Base-by-base conservation (phyloP, 1,140 invertebrate species). In the Drosophila repleta region DNA sequence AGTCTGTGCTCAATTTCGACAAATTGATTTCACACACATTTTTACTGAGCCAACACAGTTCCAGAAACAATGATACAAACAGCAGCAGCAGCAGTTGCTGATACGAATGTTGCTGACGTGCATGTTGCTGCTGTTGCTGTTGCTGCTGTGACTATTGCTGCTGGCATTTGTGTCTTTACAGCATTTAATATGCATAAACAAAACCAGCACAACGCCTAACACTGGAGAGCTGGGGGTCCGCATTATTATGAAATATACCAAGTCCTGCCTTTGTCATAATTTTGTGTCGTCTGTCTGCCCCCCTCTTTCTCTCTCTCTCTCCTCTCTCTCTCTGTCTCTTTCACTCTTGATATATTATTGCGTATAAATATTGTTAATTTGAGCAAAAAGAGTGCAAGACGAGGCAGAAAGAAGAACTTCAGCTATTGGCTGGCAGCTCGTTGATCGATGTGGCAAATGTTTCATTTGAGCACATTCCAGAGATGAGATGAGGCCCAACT, bases 11-110 rank as follows among this genome's bases (percentile, higher is more conserved):
- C 66, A 78, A 87, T 85, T 87, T 78, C 49, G 78, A 85, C 81
- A 85, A 85, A 85, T 85, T 85, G 81, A 85, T 85, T 85, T 87
- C 82, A 85, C 81, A 85, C 81, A 87, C 81, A 77, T 49, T 76
- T 80, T 72, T 74, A 58, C 53, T 51, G 51, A 62, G 29, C 76
- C 48, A 61, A 53, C 24, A 21, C 29, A 58, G 46, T n/a, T n/a
- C 75, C 48, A 56, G 37, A 58, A 74, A 78, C 79, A 83, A 49
- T 81, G 52, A 56, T 49, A 63, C 39, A 8, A 49, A 41, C 43
- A 35, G 61, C 55, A 29, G 29, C 32, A 35, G 32, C 32, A 35
- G 32, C 32, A 61, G 51, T 51, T 67, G 53, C 17, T 56, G 41
- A 20, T 65, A 26, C 21, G 15, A 15, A 20, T 46, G 48, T 57